A percentile compares a stretch with the other conserved stretches of the same genome.
Conservation (phyloP, 2,113 vertebrate genomes). For the Phodopus roborovskii region DNA sequence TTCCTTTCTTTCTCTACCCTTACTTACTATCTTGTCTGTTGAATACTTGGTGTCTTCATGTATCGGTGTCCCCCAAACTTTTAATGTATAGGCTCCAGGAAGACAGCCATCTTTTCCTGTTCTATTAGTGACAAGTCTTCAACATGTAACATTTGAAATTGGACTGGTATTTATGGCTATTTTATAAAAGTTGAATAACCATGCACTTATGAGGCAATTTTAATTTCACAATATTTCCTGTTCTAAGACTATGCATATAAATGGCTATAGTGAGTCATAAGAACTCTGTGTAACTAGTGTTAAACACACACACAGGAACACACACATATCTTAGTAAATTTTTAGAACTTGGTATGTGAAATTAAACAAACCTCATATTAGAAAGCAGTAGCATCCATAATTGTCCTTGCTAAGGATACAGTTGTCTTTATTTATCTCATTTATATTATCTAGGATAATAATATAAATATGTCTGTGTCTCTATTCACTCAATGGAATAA, state of each 20-base stretch:
- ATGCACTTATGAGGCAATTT: not conserved
- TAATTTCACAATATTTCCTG: not conserved
- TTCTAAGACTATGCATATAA: not conserved
- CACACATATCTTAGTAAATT: not conserved
- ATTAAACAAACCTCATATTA: not conserved
- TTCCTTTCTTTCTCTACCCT: no score
- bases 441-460: not conserved
- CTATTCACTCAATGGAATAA: slow-evolving; percentile 29
- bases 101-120: not conserved
- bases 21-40: not conserved
- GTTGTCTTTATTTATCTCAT: not conserved
- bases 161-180: not conserved
- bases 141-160: not conserved
- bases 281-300: not conserved
- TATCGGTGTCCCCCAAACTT: not conserved
- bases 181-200: not conserved
- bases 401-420: not conserved
- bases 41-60: not conserved
- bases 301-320: not conserved
- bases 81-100: not conserved
- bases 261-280: not conserved
- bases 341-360: slow-evolving; percentile 27
- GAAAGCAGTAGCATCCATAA: not conserved
- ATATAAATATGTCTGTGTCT: not conserved
- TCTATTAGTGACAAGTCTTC: not conserved